Evolutionary conservation across 2,113 vertebrate genomes (phyloP), one percentile per base, ranked within the genome.

Genomic region (Rostratula benghalensis): DNA sequence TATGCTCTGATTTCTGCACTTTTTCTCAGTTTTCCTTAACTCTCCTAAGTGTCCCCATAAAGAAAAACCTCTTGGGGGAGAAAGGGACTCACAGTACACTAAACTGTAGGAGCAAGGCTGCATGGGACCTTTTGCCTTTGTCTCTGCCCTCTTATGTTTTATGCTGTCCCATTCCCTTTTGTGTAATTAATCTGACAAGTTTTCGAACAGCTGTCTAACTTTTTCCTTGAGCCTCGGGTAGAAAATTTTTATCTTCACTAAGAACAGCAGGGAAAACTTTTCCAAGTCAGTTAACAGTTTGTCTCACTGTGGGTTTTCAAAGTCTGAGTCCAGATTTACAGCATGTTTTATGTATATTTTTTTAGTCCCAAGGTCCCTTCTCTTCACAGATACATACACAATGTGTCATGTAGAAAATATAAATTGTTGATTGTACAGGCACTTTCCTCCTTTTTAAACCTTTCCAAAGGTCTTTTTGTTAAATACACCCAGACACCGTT

Each of bases 401-500:
- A 97, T 60, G 94, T 98, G 98, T 98, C 98, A 98, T 98, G 97
- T 98, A 95, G 97, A 97, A 98, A 98, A 98, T 98, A 98, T 98
- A 98, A 98, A 98, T 98, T 98, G 98, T 98, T 98, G 98, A 98
- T 98, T 89, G 89, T 97, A 97, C 93, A 93, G 95, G 97, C 98
- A 98, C 98, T 98, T 98, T 98, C 97, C 97, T 98, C 95, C 97
- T 97, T 98, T 98, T 97, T 98, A 98, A 98, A 98, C 97, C 98
- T 98, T 98, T 98, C 97, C 97, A 97, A 98, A 98, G 98, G 98
- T 98, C 98, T 98, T 98, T 98, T 98, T 98, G 98, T 98, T 98
- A 98, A 98, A 98, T 98, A 98, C 97, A 98, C 98, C 97, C 97
- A 98, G 98, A 98, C 98, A 98, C 98, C 97, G 92, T 98, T 98